Conservation (phyloP, 2,113 vertebrate species). For the Colistium nudipinnis region DNA sequence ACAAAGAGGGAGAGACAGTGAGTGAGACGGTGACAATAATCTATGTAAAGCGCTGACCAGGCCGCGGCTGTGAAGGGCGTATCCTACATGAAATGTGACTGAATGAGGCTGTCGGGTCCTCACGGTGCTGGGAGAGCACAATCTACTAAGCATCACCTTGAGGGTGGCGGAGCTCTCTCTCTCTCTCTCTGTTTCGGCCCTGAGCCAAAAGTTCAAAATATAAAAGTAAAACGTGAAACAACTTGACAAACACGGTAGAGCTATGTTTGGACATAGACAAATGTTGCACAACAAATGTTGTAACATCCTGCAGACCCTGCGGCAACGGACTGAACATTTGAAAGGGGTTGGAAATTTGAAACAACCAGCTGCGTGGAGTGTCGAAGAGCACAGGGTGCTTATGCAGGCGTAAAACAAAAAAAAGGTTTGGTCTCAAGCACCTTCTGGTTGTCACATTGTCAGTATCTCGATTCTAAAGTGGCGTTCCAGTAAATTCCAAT, state of each 20-base stretch:
- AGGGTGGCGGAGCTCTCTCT: constrained; percentile 30
- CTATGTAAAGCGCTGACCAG: constrained; percentile 65
- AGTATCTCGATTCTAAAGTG: not conserved
- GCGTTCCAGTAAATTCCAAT: not conserved
- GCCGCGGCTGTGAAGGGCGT: constrained; percentile 57
- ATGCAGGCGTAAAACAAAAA: not conserved
- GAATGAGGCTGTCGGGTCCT: constrained; percentile 66
- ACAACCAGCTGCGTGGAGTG: no score
- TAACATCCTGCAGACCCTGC: not conserved
- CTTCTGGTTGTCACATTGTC: not conserved
- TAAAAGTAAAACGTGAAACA: not conserved
- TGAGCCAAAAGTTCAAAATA: constrained; percentile 8
- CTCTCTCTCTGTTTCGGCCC: constrained; percentile 11
- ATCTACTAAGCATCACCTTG: constrained; percentile 50
- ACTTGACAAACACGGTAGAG: not conserved
- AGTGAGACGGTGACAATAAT: constrained; percentile 63
- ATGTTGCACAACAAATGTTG: not conserved
- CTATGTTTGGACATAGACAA: not conserved
- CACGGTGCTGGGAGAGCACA: constrained; percentile 45
- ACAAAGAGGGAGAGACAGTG: constrained; percentile 12
- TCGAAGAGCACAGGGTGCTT: not conserved
- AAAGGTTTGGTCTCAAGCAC: not conserved
- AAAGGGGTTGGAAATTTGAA: not conserved
- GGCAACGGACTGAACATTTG: not conserved
- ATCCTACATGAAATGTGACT: constrained; percentile 65